Evolutionary conservation across 2,888 invertebrate species (phyloP), one percentile per base, ranked within the genome.

Genomic region (Julus scanicus): DNA sequence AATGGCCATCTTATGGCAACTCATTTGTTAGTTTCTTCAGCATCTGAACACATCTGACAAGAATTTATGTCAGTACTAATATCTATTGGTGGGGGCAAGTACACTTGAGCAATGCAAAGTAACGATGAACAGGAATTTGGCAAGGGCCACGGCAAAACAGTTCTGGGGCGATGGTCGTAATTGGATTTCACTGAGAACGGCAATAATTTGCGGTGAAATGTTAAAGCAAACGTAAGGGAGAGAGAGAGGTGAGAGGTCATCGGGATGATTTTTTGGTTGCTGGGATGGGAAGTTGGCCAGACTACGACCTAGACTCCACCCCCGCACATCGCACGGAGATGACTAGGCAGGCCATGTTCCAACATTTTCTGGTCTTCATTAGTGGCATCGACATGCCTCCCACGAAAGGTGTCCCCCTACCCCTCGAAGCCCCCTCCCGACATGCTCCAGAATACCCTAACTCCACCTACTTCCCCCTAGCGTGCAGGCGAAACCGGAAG

Each of bases 401-500:
- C 53, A 29, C 29, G 29, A 29, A 29, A 44, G 44, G 44, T 44
- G 44, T 63, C 57, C 57, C 6, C 57, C n/a, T 6, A 71, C 63
- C 63, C 63, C 20, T 44, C 63, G 5, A 9, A 6, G 9, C 63
- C 63, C 63, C 17, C 6, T 63, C 15, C 63, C 63, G 63, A 20
- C 20, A 71, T 71, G 63, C 63, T 71, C 63, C 63, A 71, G 63
- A 71, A 71, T 71, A 71, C 20, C 4, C 20, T 20, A 29, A 20
- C 63, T 71, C 63, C 63, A 71, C 63, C 63, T 71, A 71, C 63
- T 20, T 71, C 63, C 63, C 63, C 20, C 63, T 71, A 0, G 63
- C 63, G 63, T 71, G 63, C 63, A 71, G 63, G 63, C n/a, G 63
- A 29, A 71, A 71, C 63, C 63, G 63, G 63, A 71, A 71, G 63